Base-by-base conservation (phyloP, 1,140 invertebrate genomes). In the Littorina saxatilis region DNA sequence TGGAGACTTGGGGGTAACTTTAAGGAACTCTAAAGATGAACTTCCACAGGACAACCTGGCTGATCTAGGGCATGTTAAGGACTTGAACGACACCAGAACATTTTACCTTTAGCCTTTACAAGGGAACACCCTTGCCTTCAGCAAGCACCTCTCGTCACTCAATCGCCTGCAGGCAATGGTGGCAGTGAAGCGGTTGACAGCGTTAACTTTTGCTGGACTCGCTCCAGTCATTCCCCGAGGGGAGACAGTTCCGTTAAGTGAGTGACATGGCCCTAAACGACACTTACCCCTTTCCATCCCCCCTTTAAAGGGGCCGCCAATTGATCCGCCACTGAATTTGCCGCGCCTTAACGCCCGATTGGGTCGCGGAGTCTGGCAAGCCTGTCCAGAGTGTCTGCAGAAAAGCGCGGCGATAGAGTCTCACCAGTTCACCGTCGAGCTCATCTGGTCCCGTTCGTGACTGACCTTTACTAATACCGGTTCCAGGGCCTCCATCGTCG, bases 341-440 rank as follows among this genome's bases (percentile, higher is more conserved):
- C 58, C 23, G 58, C 58, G 58, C 58, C 58, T 61, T 61, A 61
- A 61, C 58, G 58, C 9, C 58, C 58, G 58, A 61, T 23, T 61
- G 20, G 20, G 58, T 61, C 58, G 9, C 23, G 20, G 27, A 52
- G 7, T n/a, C 58, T 23, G 58, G 58, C 58, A 7, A 29, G 58
- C 4, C 58, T 23, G 7, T 23, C 9, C 58, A 23, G 58, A 23
- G 58, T 61, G 9, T 5, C 27, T 7, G 23, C 43, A n/a, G 58
- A 61, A 23, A n/a, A 61, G 58, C 7, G 20, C 58, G 58, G 58
- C n/a, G 58, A 5, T 23, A 29, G 58, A n/a, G 58, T 7, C 23
- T 9, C 7, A 23, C 4, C 5, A n/a, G 58, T 29, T n/a, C 5
- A 7, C 7, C 58, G 9, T 29, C 58, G 20, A 23, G 58, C 58